Conservation (phyloP, 2,888 invertebrate species). For the Neocrepidodera transversa region DNA sequence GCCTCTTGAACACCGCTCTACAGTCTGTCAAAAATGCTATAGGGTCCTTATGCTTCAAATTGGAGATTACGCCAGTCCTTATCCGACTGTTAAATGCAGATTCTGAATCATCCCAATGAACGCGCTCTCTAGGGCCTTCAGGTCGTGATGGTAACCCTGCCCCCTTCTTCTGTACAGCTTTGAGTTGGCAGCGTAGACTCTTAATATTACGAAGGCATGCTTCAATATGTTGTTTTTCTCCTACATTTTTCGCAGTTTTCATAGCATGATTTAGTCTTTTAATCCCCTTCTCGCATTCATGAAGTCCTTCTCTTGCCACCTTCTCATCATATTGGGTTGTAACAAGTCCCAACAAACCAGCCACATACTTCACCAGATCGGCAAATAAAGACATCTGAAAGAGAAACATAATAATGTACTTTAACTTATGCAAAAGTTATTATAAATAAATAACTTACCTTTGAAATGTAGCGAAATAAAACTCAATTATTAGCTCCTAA, state of each 20-base stretch:
- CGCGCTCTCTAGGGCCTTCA: background rate
- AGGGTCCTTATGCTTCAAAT: too few relatives aligned
- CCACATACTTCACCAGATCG: background rate
- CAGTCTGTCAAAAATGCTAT: too few relatives aligned
- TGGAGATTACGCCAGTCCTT: slow-evolving; percentile 2
- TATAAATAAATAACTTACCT: too few relatives aligned
- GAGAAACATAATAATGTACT: too few relatives aligned
- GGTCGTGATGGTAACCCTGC: background rate
- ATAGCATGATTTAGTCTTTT: background rate
- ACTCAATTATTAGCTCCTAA: too few relatives aligned
- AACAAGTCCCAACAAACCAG: background rate
- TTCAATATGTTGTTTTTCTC: background rate
- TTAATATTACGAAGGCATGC: background rate
- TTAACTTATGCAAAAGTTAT: too few relatives aligned
- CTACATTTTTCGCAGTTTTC: background rate
- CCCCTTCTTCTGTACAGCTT: background rate
- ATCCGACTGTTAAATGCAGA: slow-evolving; percentile 13
- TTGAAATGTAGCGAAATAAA: too few relatives aligned
- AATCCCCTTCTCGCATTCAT: background rate
- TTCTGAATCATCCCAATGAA: slow-evolving; percentile 14
- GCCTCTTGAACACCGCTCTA: too few relatives aligned
- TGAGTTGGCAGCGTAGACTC: background rate
- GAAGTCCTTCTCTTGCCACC: too few relatives aligned
- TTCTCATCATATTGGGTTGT: background rate
- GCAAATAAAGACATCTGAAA: background rate